Conservation (phyloP, 1,140 invertebrate species). For the Drosophila mojavensis region DNA sequence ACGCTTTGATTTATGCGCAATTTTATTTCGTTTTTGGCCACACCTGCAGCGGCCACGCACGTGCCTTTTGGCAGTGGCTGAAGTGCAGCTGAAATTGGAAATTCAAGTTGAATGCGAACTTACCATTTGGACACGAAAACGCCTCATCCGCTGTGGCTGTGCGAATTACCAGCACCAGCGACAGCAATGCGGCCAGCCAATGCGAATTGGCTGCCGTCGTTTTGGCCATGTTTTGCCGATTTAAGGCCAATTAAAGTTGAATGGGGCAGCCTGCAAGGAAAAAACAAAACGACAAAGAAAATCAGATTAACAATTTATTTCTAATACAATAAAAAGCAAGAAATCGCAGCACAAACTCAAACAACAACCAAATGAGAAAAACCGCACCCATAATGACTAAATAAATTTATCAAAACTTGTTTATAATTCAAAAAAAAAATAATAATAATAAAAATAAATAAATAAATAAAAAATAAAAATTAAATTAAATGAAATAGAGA, state of each 20-base stretch:
- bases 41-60: slow-evolving; percentile 66
- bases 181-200: slow-evolving; percentile 79
- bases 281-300: slow-evolving; percentile 2
- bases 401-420: slow-evolving; percentile 49
- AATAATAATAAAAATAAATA: too few relatives aligned
- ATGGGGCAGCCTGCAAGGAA: slow-evolving; percentile 31
- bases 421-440: too few relatives aligned
- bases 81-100: slow-evolving; percentile 43
- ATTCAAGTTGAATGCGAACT: slow-evolving; percentile 53
- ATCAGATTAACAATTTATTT: slow-evolving; percentile 6
- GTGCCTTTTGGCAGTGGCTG: slow-evolving; percentile 38
- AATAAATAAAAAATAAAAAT: too few relatives aligned
- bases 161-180: slow-evolving; percentile 55
- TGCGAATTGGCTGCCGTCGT: slow-evolving; percentile 77
- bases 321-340: slow-evolving; percentile 33
- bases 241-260: slow-evolving; percentile 64
- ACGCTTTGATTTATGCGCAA: slow-evolving; percentile 64
- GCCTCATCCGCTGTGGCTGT: slow-evolving; percentile 68
- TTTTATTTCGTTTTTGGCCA: slow-evolving; percentile 33
- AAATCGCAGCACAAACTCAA: slow-evolving; percentile 14
- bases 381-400: slow-evolving; percentile 32
- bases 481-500: too few relatives aligned
- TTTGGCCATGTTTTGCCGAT: slow-evolving; percentile 69
- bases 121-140: slow-evolving; percentile 79
- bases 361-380: slow-evolving; percentile 19